Base-by-base conservation (phyloP, 2,888 invertebrate genomes). In the Clitarchus hookeri region DNA sequence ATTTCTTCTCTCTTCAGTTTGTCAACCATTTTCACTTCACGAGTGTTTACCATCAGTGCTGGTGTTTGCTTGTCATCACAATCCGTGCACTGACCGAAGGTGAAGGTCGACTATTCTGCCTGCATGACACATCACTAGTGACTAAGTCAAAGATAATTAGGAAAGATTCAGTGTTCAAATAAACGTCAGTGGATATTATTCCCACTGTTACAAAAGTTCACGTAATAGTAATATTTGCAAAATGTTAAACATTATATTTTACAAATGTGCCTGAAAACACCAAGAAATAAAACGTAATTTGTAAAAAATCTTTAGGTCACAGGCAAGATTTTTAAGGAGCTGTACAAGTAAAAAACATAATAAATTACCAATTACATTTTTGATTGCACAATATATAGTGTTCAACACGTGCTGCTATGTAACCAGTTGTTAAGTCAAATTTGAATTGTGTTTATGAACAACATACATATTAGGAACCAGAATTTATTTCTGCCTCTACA, bases 141-240 rank as follows among this genome's bases (percentile, higher is more conserved):
- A 82, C 82, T n/a, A 82, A 82, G 44, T 82, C 26, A 82, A 82
- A 82, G 82, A 82, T 82, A 82, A 82, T n/a, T 6, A 82, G 82
- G 82, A 82, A 82, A 82, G 82, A 65, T 65, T 65, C 65, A 65
- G n/a, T 19, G 16, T 65, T 65, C n/a, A 65, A 65, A 65, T 23
- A n/a, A 65, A 65, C 6, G 19, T 65, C n/a, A 23, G n/a, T 19
- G 48, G 48, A 16, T 48, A 48, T 36, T 36, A 36, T 48, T 48
- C 48, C 6, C 48, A 65, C 11, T 23, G 8, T 65, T 65, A 65
- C 8, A 23, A 65, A 65, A 0, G 48, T 48, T 48, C 48, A 48
- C 48, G 8, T 48, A 48, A 48, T 48, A 13, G 16, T 48, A 48
- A 48, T 48, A 6, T 6, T 65, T 65, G 65, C n/a, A 23, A 65